Conservation (phyloP, 2,888 invertebrate genomes). For the Scaptomyza polygonia region DNA sequence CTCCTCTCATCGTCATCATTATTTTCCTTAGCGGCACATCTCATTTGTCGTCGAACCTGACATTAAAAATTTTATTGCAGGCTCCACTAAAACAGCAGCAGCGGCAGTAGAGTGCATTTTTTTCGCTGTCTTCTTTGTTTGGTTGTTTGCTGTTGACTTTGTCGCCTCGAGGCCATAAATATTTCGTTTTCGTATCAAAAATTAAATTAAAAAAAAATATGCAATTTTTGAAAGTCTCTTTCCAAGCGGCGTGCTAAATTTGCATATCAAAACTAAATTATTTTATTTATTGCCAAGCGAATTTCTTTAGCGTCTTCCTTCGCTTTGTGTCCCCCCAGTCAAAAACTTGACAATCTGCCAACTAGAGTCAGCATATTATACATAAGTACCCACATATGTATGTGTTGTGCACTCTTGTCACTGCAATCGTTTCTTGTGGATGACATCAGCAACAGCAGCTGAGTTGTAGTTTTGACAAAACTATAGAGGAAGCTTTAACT, state of each 20-base stretch:
- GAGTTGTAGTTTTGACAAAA: conserved; percentile 4
- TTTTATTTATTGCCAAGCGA: conserved; percentile 43
- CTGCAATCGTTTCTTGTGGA: conserved; percentile 25
- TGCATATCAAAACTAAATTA: conserved; percentile 50
- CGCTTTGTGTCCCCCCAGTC: conserved; percentile 4
- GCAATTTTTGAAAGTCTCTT: conserved; percentile 32
- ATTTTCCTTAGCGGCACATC: conserved; percentile 30
- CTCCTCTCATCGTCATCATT: conserved; percentile 24
- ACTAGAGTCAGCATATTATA: conserved; percentile 21
- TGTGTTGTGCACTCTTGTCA: conserved; percentile 24
- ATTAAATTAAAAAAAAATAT: conserved; percentile 18
- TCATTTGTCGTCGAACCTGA: conserved; percentile 66
- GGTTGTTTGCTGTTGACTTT: conserved; percentile 42
- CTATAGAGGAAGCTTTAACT: conserved; percentile 14
- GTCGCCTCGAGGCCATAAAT: conserved; percentile 71
- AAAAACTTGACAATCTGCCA: conserved; percentile 53
- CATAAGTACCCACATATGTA: too few relatives aligned
- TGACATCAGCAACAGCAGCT: conserved; percentile 43
- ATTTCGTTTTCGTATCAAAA: conserved; percentile 60
- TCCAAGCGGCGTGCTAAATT: conserved; percentile 32
- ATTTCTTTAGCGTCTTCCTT: conserved; percentile 25
- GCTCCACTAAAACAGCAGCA: conserved; percentile 19
- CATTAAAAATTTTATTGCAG: conserved; percentile 60
- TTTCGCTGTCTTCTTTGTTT: conserved; percentile 12
- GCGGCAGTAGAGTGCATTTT: conserved; percentile 37